A percentile compares a stretch with the other conserved stretches of the same genome.
These are phyloP conservation scores for Ochropleura plecta DNA, from an alignment of 2,888 invertebrate species.

Conservation along the genomic window DNA sequence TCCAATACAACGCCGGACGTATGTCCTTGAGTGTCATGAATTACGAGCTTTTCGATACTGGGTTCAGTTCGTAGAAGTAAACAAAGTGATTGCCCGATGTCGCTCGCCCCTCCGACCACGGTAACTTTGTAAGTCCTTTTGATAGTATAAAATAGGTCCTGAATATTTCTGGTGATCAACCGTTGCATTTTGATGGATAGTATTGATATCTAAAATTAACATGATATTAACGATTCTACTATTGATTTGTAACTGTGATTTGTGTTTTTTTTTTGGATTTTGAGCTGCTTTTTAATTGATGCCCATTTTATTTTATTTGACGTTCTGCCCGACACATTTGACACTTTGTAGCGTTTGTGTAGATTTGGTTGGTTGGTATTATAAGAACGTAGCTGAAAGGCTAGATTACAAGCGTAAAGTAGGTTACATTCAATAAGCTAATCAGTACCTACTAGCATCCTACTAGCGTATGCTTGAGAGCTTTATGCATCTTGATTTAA, in stretches of 20 bases:
- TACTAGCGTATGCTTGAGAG: not conserved
- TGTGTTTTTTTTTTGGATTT: conserved; percentile 1
- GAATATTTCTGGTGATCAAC: conserved; percentile 61
- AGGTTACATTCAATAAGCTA: conserved; percentile 10
- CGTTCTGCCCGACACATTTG: conserved; percentile 2
- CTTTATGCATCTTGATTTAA: not conserved
- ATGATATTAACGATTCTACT: conserved; percentile 8
- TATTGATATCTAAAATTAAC: conserved; percentile 21
- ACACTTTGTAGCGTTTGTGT: not conserved
- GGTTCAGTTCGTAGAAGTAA: conserved; percentile 91
- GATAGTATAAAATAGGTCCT: conserved; percentile 23
- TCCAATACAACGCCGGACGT: conserved; percentile 85
- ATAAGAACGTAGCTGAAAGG: conserved; percentile 7
- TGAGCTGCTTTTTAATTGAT: not conserved
- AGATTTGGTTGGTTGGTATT: not conserved
- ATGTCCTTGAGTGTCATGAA: conserved; percentile 88
- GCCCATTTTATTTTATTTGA: conserved; percentile 24
- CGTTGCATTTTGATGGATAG: conserved; percentile 43
- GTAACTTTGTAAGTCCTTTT: conserved; percentile 78
- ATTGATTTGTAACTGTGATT: not conserved
- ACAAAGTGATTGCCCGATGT: conserved; percentile 89
- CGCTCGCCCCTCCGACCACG: conserved; percentile 84
- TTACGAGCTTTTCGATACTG: conserved; percentile 89
- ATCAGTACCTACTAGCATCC: too few relatives aligned
- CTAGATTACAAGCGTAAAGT: not conserved